These are phyloP conservation scores for Octonoba sinensis DNA, from an alignment of 2,888 invertebrate species.

Conservation along the genomic window DNA sequence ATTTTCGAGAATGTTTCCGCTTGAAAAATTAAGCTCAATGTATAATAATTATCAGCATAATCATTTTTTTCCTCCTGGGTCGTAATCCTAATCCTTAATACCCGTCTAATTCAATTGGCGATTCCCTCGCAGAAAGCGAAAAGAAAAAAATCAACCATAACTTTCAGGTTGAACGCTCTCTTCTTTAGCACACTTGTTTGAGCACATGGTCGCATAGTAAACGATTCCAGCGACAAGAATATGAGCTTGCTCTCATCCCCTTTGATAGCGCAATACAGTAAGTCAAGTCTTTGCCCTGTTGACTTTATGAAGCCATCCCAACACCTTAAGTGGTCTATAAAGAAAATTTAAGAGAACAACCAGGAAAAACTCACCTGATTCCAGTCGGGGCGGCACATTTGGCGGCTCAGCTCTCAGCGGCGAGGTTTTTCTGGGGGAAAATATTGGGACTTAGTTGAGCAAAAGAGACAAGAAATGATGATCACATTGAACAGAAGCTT, in stretches of 20 bases:
- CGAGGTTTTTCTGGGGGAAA: background rate
- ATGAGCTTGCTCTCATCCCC: slow-evolving; percentile 47
- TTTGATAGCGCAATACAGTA: slow-evolving; percentile 57
- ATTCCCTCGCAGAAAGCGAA: background rate
- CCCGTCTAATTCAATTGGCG: too few relatives aligned
- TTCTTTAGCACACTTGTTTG: slow-evolving; percentile 41
- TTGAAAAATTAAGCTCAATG: too few relatives aligned
- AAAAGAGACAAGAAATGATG: background rate
- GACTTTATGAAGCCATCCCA: slow-evolving; percentile 64
- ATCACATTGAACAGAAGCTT: too few relatives aligned
- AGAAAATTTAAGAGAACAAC: slow-evolving; percentile 63
- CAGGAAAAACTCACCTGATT: slow-evolving; percentile 59
- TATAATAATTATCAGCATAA: too few relatives aligned
- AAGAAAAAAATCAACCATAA: slow-evolving; percentile 1
- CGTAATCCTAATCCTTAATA: too few relatives aligned
- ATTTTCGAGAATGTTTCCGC: too few relatives aligned
- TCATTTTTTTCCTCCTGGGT: too few relatives aligned
- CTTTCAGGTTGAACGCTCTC: background rate
- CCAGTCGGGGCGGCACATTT: background rate
- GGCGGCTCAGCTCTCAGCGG: background rate
- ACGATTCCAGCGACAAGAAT: slow-evolving; percentile 50
- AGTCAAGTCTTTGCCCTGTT: slow-evolving; percentile 60
- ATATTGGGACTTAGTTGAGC: background rate
- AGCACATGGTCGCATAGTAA: slow-evolving; percentile 46
- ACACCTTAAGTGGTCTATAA: slow-evolving; percentile 64